Evolutionary conservation across 2,113 vertebrate species (phyloP), one percentile per base, ranked within the genome.

Genomic region (Hippocampus comes): DNA sequence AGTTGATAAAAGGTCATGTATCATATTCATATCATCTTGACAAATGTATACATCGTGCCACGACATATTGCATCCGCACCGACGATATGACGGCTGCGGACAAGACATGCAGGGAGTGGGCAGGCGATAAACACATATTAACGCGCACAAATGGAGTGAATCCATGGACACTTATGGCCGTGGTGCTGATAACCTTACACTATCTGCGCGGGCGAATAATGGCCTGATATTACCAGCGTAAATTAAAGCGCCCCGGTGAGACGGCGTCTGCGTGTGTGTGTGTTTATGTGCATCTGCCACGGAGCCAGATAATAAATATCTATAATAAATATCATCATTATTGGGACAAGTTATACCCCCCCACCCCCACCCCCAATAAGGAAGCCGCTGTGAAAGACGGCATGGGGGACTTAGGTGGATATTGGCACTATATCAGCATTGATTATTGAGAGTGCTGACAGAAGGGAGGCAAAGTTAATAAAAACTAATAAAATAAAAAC

Each of bases 401-500:
- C 92, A 89, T 84, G 4, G 69, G 90, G 86, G 92, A 93, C 90
- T 63, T 57, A 80, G 86, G 83, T 88, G 89, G 92, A 93, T 92
- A 93, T 93, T 93, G 92, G 90, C 91, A 92, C 92, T 93, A 93
- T 90, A 93, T 92, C 91, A 93, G 92, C 92, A 93, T 93, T 92
- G 93, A 93, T 93, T 92, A 93, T 92, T 91, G 89, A 91, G 89
- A 90, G 89, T 85, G 90, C 89, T 92, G 92, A 93, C 90, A 91
- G 86, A 86, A 86, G 83, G 86, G 90, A 87, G 84, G 85, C 80
- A 90, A 91, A 92, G 93, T 93, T 93, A 92, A 93, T 93, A 93
- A 93, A 93, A 93, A 91, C 90, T 91, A 90, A 93, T 93, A 93
- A 93, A 91, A 51, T 17, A 51, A 92, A 89, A 69, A 20, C 89